Conservation (phyloP, 1,140 invertebrate genomes). For the Rhopalosiphum padi region DNA sequence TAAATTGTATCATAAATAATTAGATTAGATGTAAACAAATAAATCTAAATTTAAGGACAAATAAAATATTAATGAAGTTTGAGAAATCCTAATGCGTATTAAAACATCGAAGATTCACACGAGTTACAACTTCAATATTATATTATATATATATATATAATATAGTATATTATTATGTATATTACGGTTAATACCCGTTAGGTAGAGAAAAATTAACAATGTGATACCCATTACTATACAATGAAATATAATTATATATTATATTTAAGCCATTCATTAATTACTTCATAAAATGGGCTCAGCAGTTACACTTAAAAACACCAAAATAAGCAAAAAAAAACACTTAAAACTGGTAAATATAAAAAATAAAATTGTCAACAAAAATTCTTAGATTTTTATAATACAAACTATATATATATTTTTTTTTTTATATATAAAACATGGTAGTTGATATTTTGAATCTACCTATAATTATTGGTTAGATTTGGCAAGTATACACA, state of each 20-base stretch:
- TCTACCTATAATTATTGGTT: no score
- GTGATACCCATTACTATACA: neutral
- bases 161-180: neutral
- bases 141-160: no score
- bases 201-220: neutral
- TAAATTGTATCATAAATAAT: neutral
- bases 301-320: no score
- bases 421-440: no score
- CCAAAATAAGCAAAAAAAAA: no score
- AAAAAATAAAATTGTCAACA: no score
- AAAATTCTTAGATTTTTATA: no score
- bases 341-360: no score
- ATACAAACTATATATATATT: no score
- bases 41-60: neutral
- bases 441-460: no score
- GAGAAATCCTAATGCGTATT: neutral
- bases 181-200: neutral
- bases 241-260: neutral
- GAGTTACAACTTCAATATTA: neutral
- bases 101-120: neutral
- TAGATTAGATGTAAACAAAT: neutral
- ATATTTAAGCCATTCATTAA: neutral
- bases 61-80: neutral
- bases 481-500: no score
- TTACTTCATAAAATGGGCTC: neutral